A percentile compares a stretch with the other conserved stretches of the same genome.
These are phyloP conservation scores for Noctua fimbriata DNA, from an alignment of 2,888 invertebrate genomes.

Conservation along the genomic window DNA sequence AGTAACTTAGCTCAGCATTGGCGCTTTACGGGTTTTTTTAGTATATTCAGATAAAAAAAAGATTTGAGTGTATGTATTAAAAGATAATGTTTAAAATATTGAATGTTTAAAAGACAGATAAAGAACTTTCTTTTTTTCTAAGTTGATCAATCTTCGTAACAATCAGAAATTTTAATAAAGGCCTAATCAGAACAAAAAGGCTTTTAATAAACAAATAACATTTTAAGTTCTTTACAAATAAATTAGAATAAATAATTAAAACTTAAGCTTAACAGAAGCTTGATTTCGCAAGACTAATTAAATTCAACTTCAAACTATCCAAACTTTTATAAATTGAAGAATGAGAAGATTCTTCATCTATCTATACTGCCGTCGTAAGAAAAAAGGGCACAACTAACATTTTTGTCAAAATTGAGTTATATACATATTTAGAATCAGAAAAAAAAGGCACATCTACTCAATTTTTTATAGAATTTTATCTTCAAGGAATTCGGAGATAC, in stretches of 20 bases:
- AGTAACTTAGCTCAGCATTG: not conserved
- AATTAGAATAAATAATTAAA: not conserved
- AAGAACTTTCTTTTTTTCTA: not conserved
- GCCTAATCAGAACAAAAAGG: not conserved
- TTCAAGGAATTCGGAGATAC: too few relatives aligned
- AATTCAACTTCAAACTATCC: not conserved
- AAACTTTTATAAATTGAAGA: not conserved
- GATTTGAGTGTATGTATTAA: not conserved
- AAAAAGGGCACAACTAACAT: too few relatives aligned
- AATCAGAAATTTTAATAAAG: conserved; percentile 9
- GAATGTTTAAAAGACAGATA: not conserved
- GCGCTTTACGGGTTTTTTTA: not conserved
- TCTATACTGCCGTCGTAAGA: too few relatives aligned
- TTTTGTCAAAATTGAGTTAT: too few relatives aligned
- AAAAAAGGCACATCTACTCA: too few relatives aligned
- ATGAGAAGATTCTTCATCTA: not conserved
- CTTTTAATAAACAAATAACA: not conserved
- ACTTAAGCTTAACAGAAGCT: not conserved
- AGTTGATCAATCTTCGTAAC: not conserved
- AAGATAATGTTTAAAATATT: not conserved
- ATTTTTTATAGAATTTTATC: too few relatives aligned
- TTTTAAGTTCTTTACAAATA: not conserved
- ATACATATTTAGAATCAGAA: too few relatives aligned
- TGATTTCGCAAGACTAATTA: not conserved
- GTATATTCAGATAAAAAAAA: not conserved